These are phyloP conservation scores for Tylochromis polylepis DNA, from an alignment of 2,113 vertebrate species.

Conservation along the genomic window DNA sequence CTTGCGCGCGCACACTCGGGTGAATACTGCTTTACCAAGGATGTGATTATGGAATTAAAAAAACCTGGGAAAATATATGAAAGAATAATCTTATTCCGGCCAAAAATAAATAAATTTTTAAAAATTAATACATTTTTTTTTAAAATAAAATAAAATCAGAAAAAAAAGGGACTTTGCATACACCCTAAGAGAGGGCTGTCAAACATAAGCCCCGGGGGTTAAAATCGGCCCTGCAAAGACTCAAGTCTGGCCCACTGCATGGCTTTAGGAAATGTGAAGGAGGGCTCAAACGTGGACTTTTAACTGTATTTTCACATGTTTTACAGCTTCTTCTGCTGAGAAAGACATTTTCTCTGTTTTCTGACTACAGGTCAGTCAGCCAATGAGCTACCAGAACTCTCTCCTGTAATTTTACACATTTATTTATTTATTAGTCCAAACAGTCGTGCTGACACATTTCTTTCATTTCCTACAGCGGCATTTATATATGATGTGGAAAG, in stretches of 20 bases:
- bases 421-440: not conserved
- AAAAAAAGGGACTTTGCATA: not conserved
- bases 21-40: not conserved
- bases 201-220: not conserved
- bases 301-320: not conserved
- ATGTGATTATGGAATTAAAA: not conserved
- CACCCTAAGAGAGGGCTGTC: fast-evolving
- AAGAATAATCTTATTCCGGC: not conserved
- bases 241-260: not conserved
- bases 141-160: not conserved
- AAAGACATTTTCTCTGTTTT: not conserved
- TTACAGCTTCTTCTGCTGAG: not conserved
- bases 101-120: not conserved
- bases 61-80: not conserved
- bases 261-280: not conserved
- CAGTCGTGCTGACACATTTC: not conserved
- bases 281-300: not conserved
- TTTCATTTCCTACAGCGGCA: not conserved
- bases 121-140: too few species aligned
- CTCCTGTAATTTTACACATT: not conserved
- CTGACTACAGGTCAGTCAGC: not conserved
- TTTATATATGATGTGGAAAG: not conserved
- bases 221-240: not conserved
- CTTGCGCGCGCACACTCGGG: not conserved
- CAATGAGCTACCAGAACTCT: not conserved